Base-by-base conservation (phyloP, 2,113 vertebrate species). In the Lepus americanus region DNA sequence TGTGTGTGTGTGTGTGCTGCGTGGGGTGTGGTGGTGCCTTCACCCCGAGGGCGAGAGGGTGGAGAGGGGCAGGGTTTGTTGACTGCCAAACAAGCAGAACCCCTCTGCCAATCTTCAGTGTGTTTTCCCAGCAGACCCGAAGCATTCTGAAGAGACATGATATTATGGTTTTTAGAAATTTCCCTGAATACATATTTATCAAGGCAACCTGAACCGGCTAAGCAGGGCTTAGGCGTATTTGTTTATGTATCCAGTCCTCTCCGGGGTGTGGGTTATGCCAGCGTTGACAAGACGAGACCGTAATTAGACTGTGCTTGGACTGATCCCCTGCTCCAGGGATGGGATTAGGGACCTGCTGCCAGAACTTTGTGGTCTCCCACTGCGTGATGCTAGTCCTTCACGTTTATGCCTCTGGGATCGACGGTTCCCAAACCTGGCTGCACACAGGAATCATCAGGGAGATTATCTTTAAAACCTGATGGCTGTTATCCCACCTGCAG, bases 141-240 rank as follows among this genome's bases (percentile, higher is more conserved):
- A 59, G 81, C 55, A 87, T 59, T 82, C 94, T 84, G 69, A 85
- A 95, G 87, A 97, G 94, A 93, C 81, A 78, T 31, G 84, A 63
- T 84, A 93, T 85, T 94, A 93, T 0, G 0, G 92, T 94, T 94
- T 92, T 97, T 90, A 94, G 87, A 96, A 67, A 87, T 86, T 83
- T 92, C 84, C 53, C 77, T 23, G 72, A 95, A 92, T 96, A 85
- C 94, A 95, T 96, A 96, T 93, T 95, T 95, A 96, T 94, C 67
- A 96, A 77, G 59, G 81, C 96, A 87, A 87, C 73, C 69, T 87
- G 92, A 87, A 90, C 73, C 93, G 89, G 89, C 89, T 64, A 67
- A 76, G 86, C 95, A 93, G 90, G 84, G 87, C 96, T 94, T 93
- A 92, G 85, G 79, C 22, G 74, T 89, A 14, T 53, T 11, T 13